These are phyloP conservation scores for Xiphorhynchus elegans DNA, from an alignment of 2,113 vertebrate species.

Conservation along the genomic window DNA sequence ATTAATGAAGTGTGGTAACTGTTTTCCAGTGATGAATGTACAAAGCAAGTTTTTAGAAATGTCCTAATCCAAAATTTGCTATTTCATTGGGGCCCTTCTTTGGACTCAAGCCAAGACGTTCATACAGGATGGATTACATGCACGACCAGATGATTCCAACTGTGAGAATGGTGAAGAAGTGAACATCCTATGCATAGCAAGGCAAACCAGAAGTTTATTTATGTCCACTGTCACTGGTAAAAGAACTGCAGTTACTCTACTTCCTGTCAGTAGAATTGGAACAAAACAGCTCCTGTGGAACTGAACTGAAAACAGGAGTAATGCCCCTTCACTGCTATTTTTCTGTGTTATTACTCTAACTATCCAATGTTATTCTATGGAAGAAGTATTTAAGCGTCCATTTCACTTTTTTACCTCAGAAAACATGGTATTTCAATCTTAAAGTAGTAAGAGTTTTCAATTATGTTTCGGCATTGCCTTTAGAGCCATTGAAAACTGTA, in stretches of 20 bases:
- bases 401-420: background rate
- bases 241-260: background rate
- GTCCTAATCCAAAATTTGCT: background rate
- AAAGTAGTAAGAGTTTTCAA: background rate
- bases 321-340: background rate
- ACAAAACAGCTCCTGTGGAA: background rate
- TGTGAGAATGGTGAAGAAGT: background rate
- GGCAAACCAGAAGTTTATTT: background rate
- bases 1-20: background rate
- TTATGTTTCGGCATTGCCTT: background rate
- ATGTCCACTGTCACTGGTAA: background rate
- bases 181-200: background rate
- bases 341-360: background rate
- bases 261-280: background rate
- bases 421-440: background rate
- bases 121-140: background rate
- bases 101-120: background rate
- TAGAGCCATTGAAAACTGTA: background rate
- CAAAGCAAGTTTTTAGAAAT: background rate
- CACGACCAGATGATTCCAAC: background rate
- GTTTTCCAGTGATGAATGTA: background rate
- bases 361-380: background rate
- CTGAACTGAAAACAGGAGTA: background rate
- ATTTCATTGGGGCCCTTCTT: background rate
- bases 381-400: background rate